phyloP scores from a whole-genome alignment of 2,113 vertebrate species.

The Sylvietta virens region DNA sequence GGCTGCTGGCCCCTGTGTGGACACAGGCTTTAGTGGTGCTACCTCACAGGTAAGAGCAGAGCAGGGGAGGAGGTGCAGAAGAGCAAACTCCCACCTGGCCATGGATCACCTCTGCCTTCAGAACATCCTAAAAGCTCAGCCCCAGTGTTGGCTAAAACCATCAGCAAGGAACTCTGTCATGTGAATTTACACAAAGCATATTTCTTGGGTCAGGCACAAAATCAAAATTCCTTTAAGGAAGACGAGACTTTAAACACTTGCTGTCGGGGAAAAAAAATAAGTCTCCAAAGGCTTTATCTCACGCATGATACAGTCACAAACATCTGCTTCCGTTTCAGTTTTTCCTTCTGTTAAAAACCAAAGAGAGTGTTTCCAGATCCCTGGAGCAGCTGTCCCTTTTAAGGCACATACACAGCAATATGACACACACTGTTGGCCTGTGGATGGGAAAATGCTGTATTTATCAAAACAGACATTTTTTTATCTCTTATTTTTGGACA shows the following conservation, averaged over 20 bases:
- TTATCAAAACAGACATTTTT: conserved; percentile 32
- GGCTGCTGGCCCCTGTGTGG: neutral
- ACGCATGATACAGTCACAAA: conserved; percentile 39
- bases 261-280: neutral
- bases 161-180: conserved; percentile 24
- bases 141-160: neutral
- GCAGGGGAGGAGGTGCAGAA: neutral
- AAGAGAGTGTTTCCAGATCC: conserved; percentile 53
- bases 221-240: conserved; percentile 65
- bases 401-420: conserved; percentile 32
- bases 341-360: conserved; percentile 52
- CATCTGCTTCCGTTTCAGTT: conserved; percentile 51
- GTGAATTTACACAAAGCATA: conserved; percentile 42
- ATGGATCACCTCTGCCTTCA: neutral
- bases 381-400: conserved; percentile 61
- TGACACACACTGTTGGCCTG: conserved; percentile 17
- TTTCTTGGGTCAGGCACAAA: conserved; percentile 49
- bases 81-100: neutral
- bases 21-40: neutral
- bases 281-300: conserved; percentile 44
- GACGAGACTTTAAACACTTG: conserved; percentile 53
- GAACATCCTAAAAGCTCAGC: conserved; percentile 29
- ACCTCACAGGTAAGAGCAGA: neutral
- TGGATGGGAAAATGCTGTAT: neutral
- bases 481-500: neutral